phyloP scores from a whole-genome alignment of 2,797 vertebrate species.

The Thalassophryne amazonica region DNA sequence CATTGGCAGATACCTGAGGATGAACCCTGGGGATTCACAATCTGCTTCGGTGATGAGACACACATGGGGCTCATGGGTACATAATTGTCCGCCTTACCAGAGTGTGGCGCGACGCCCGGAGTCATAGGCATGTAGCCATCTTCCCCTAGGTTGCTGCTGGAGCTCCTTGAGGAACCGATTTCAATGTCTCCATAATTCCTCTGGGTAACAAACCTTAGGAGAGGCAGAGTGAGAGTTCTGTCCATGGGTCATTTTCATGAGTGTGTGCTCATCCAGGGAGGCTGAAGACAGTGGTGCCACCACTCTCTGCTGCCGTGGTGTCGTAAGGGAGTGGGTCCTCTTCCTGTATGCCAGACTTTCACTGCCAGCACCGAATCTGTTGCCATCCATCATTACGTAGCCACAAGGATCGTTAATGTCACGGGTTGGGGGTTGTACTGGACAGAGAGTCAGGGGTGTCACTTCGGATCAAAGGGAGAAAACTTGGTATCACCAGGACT shows the following conservation, averaged over 20 bases:
- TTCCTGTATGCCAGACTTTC: slow-evolving; percentile 76
- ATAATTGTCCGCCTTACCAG: slow-evolving; percentile 79
- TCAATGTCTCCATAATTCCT: slow-evolving; percentile 93
- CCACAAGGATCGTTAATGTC: slow-evolving; percentile 82
- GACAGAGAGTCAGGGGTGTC: slow-evolving; percentile 89
- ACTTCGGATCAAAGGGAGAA: slow-evolving; percentile 81
- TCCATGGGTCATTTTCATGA: slow-evolving; percentile 88
- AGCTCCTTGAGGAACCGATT: slow-evolving; percentile 80
- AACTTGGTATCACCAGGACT: slow-evolving; percentile 82
- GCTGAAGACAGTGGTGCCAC: slow-evolving; percentile 87
- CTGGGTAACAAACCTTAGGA: slow-evolving; percentile 86
- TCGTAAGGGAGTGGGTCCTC: slow-evolving; percentile 91
- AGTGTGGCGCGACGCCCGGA: slow-evolving; percentile 73
- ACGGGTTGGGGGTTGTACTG: slow-evolving; percentile 86
- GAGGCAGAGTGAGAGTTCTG: slow-evolving; percentile 83
- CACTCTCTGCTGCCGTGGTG: slow-evolving; percentile 85
- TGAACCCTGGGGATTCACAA: slow-evolving; percentile 85
- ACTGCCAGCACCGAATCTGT: slow-evolving; percentile 25
- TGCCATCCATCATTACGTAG: slow-evolving; percentile 90
- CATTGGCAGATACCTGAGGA: slow-evolving; percentile 48
- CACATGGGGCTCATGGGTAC: slow-evolving; percentile 95
- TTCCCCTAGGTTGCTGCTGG: slow-evolving; percentile 74
- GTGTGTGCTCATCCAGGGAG: slow-evolving; percentile 92
- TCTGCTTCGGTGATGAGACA: slow-evolving; percentile 92
- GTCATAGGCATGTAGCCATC: slow-evolving; percentile 97